phyloP scores from a whole-genome alignment of 2,888 invertebrate species.

The Mesopsocus fuscifrons region DNA sequence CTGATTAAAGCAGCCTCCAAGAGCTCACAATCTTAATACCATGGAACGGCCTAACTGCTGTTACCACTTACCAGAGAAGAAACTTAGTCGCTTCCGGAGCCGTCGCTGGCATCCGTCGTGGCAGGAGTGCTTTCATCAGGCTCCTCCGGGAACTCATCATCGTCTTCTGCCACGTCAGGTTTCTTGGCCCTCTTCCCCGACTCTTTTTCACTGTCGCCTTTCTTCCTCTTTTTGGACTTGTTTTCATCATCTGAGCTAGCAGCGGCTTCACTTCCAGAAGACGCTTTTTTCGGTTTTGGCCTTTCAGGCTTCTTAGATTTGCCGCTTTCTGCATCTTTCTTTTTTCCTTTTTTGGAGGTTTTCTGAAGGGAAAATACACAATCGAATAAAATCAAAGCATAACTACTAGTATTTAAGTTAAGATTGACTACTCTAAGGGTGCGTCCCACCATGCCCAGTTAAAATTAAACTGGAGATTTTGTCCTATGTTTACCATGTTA shows the following conservation, averaged over 20 bases:
- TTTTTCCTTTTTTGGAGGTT: background rate
- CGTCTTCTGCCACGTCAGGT: background rate
- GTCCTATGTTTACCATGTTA: too few species aligned
- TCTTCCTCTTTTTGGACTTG: background rate
- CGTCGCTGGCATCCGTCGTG: background rate
- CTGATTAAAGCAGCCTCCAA: too few species aligned
- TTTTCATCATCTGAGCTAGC: background rate
- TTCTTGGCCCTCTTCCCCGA: conserved; percentile 4
- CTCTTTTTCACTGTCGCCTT: conserved; percentile 8
- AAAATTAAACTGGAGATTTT: too few species aligned
- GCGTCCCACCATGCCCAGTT: too few species aligned
- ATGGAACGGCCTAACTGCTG: too few species aligned
- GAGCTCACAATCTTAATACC: too few species aligned
- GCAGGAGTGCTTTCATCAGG: conserved; percentile 3
- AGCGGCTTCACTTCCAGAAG: background rate
- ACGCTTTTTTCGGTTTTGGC: background rate
- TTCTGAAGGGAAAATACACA: background rate
- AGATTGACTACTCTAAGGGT: background rate
- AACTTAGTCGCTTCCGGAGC: background rate
- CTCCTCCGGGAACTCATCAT: conserved; percentile 3
- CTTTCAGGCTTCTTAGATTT: background rate
- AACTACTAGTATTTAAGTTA: background rate
- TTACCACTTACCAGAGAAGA: too few species aligned
- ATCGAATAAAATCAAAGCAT: background rate
- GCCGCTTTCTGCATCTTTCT: background rate